phyloP scores from a whole-genome alignment of 2,113 vertebrate genomes.

The Notiomystis cincta region DNA sequence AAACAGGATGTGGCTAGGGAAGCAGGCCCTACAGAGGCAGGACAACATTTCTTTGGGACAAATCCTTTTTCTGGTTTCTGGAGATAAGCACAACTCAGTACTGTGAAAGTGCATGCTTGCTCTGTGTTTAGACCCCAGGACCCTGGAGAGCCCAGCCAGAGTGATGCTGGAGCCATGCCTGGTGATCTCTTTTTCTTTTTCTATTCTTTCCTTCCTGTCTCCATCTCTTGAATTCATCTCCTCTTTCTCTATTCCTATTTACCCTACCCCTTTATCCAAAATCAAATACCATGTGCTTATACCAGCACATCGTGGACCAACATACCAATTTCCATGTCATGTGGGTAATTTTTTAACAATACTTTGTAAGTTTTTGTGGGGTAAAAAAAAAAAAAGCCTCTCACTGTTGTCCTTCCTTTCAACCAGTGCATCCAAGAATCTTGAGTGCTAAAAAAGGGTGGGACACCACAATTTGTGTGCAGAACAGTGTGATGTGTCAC shows the following conservation, averaged over 20 bases:
- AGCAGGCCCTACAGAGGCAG: fast-evolving
- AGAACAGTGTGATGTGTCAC: background rate
- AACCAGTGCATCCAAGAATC: fast-evolving
- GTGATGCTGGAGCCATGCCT: background rate
- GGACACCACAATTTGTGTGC: background rate
- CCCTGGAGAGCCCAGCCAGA: no score
- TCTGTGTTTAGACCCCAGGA: background rate
- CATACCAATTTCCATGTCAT: background rate
- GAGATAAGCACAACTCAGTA: background rate
- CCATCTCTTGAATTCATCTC: background rate
- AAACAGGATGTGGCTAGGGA: background rate
- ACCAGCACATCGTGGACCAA: background rate
- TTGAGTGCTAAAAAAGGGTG: background rate
- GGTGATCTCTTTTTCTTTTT: background rate
- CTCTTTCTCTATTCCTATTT: background rate
- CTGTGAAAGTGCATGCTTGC: background rate
- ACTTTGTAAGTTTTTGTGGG: fast-evolving
- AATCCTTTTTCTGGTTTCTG: background rate
- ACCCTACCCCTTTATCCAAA: background rate
- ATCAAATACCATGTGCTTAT: fast-evolving
- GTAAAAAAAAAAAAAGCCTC: fast-evolving
- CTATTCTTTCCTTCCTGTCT: background rate
- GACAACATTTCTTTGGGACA: background rate
- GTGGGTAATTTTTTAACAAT: background rate
- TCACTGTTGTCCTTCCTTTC: fast-evolving